Evolutionary conservation across 2,888 invertebrate genomes (phyloP), one percentile per base, ranked within the genome.

Genomic region (Lobophora halterata): DNA sequence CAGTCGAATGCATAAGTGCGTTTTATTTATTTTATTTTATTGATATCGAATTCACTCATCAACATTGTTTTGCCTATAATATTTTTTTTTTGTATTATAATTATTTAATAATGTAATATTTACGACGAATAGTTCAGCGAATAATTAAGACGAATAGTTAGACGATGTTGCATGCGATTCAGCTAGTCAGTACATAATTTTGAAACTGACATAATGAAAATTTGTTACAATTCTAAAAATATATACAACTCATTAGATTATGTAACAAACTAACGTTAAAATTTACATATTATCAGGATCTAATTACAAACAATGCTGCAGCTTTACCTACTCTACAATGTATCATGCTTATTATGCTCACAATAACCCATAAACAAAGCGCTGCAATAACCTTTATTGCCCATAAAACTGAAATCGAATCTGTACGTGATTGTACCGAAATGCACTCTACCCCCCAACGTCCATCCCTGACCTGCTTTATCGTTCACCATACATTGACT

Each of bases 401-500:
- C 41, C 43, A 42, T 47, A 47, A 52, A 49, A 33, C 42, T 34
- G 31, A 36, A 47, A 43, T 46, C 48, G 47, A 49, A 46, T 58
- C 50, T 57, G 64, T 61, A 53, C 61, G 46, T 63, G 71, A 75
- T 56, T 71, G 76, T 74, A 73, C 73, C 24, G 49, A 65, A 40
- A 65, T 79, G 77, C 80, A 79, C 74, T 66, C 58, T 60, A 51
- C 58, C 54, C 62, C 65, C 71, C 72, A 67, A 65, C 58, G 69
- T 60, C 67, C 78, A 76, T 73, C 74, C 72, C 72, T 72, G 70
- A 76, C 68, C 61, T 70, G 75, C 66, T 80, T 83, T 85, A 86
- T 85, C 85, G 83, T 26, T 68, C 63, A 66, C 77, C 77, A 79
- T 80, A 83, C 81, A 80, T 73, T 70, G 77, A 61, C 73, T 78